A percentile compares a stretch with the other conserved stretches of the same genome.
phyloP scores from a whole-genome alignment of 2,113 vertebrate species.

The Macheiramphus alcinus region DNA sequence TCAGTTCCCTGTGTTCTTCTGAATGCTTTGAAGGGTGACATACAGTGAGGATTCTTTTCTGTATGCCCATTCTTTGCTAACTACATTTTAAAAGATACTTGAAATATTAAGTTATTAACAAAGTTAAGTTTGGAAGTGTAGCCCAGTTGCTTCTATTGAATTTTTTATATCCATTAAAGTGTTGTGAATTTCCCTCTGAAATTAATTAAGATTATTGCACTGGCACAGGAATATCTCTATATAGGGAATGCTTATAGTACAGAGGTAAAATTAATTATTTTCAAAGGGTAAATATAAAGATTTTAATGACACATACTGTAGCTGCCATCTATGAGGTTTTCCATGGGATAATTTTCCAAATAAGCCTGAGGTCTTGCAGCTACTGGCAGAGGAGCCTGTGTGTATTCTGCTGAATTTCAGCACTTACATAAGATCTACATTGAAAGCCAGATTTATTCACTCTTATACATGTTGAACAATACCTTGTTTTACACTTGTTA shows the following conservation, averaged over 20 bases:
- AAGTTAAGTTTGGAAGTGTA: neutral
- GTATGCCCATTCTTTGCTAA: neutral
- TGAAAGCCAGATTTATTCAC: neutral
- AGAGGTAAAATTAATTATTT: conserved; percentile 29
- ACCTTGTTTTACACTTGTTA: neutral
- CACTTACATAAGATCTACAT: neutral
- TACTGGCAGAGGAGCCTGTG: neutral
- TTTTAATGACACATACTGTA: neutral
- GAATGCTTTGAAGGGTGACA: neutral
- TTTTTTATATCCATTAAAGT: neutral
- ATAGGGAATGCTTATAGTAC: neutral
- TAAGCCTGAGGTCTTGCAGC: neutral
- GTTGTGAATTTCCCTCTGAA: conserved; percentile 18
- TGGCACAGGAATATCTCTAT: neutral
- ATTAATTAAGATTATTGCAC: conserved; percentile 10
- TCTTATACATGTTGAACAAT: neutral
- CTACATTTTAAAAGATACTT: neutral
- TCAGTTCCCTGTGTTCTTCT: neutral
- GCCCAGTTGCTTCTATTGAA: neutral
- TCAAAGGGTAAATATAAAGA: neutral
- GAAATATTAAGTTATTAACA: neutral
- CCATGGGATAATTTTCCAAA: neutral
- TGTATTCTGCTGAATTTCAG: neutral
- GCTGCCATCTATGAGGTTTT: neutral
- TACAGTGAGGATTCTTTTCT: neutral